Percentiles rank a stretch among this genome's conserved stretches.
phyloP scores from a whole-genome alignment of 2,797 vertebrate genomes.

The Pygocentrus nattereri region DNA sequence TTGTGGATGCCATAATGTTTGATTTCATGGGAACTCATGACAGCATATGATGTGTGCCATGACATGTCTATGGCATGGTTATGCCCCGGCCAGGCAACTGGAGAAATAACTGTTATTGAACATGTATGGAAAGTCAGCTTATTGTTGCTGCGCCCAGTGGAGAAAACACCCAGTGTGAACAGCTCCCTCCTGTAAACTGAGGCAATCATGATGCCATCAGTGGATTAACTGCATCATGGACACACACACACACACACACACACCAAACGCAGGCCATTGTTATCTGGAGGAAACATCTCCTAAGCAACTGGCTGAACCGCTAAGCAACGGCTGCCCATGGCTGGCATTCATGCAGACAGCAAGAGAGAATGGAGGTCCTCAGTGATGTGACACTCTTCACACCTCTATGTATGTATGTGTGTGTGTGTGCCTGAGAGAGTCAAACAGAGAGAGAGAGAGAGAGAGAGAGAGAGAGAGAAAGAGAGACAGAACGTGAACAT shows the following conservation, averaged over 20 bases:
- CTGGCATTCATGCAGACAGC: slow-evolving; percentile 7
- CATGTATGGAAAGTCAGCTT: background rate
- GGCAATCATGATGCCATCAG: slow-evolving; percentile 7
- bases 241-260: background rate
- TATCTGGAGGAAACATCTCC: slow-evolving; percentile 50
- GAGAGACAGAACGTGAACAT: background rate
- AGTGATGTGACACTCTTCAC: slow-evolving; percentile 28
- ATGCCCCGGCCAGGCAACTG: too few species aligned
- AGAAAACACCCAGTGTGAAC: background rate
- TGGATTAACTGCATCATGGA: background rate
- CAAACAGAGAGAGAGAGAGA: background rate
- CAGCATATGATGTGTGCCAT: too few species aligned
- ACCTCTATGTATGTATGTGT: slow-evolving; percentile 12
- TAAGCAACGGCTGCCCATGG: slow-evolving; percentile 34
- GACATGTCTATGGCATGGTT: too few species aligned
- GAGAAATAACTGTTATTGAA: too few species aligned
- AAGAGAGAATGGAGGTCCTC: background rate
- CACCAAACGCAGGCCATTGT: background rate
- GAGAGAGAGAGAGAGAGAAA: background rate
- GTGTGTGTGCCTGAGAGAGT: too few species aligned
- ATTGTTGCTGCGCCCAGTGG: background rate
- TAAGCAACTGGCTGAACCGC: slow-evolving; percentile 39
- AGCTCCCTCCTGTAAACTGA: slow-evolving; percentile 3
- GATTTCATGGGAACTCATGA: too few species aligned
- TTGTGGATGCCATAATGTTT: too few species aligned